Evolutionary conservation across 2,113 vertebrate genomes (phyloP), one percentile per base, ranked within the genome.

Genomic region (Oryzias javanicus): DNA sequence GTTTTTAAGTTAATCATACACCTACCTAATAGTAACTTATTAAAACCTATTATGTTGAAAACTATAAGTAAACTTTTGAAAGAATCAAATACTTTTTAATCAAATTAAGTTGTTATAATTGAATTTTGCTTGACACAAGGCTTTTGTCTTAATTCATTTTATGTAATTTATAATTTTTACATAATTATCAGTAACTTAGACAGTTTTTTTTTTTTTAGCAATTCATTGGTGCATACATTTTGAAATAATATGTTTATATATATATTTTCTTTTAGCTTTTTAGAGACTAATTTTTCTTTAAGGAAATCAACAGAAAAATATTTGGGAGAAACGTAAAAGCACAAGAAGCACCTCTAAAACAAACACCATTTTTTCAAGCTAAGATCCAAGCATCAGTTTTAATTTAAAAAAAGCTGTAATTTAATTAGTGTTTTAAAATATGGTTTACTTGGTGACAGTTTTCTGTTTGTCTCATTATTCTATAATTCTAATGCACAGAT

Each of bases 401-500:
- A n/a, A n/a, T n/a, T n/a, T n/a, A n/a, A n/a, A n/a, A n/a, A n/a
- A n/a, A n/a, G n/a, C n/a, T n/a, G n/a, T n/a, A n/a, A n/a, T n/a
- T 18, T 17, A 16, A 16, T 22, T 17, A n/a, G 24, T n/a, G 44
- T 52, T 14, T 25, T 27, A 14, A 44, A 45, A 16, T 52, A 35
- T 15, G 29, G 22, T 27, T 71, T 62, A 70, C 60, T 50, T 6
- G 48, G 50, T 51, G 55, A 67, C 50, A 35, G 68, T 35, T 51
- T 42, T 59, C 56, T 60, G 53, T 53, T 6, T 55, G 19, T 51
- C n/a, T n/a, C n/a, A n/a, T n/a, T n/a, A n/a, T n/a, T 70, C 42
- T 61, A 53, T 5, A 27, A 25, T 49, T 63, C 60, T 67, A 81
- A 74, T 71, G 60, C 60, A 64, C 54, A 65, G 55, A 71, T 60